Evolutionary conservation across 1,140 invertebrate genomes (phyloP), one percentile per base, ranked within the genome.

Genomic region (Dysdera silvatica): DNA sequence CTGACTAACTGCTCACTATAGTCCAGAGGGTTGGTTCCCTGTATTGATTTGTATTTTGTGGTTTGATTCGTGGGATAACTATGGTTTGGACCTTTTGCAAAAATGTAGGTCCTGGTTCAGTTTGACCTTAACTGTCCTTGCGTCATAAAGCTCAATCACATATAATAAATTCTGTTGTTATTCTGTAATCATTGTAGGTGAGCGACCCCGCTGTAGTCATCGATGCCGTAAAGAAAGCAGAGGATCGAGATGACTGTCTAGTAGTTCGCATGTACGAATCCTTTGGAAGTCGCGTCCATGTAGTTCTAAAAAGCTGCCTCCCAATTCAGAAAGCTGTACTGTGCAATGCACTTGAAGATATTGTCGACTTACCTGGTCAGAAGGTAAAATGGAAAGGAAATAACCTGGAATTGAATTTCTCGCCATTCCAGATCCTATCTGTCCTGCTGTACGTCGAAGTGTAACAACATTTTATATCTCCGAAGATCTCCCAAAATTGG

Each of bases 171-270:
- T n/a, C n/a, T 14, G 35, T 37, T 37, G 12, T 14, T 14, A 37
- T n/a, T 20, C 23, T 32, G 28, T 41, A 10, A 41, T 49, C 5
- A 49, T 41, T 57, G 8, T 45, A 67, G 58, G 61, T 67, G 4
- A 67, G 59, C 40, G 56, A 61, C 48, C 45, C 58, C 24, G 65
- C 65, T 10, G 52, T 61, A 33, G 53, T 68, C 16, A 68, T 68
- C n/a, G 61, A 68, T 45, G 52, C 66, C 24, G 47, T 68, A 8
- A 68, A 67, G 33, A 68, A 67, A 31, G 56, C 65, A 41, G 65
- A 68, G 56, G 65, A 67, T 49, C 48, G 59, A 7, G 65, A 61
- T 35, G 59, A 59, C 10, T 67, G 65, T 47, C 45, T 67, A 20
- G 54, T 61, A 7, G 51, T 67, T 2, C 31, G 65, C 31, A 53